Base-by-base conservation (phyloP, 2,888 invertebrate species). In the Halictus ligatus region DNA sequence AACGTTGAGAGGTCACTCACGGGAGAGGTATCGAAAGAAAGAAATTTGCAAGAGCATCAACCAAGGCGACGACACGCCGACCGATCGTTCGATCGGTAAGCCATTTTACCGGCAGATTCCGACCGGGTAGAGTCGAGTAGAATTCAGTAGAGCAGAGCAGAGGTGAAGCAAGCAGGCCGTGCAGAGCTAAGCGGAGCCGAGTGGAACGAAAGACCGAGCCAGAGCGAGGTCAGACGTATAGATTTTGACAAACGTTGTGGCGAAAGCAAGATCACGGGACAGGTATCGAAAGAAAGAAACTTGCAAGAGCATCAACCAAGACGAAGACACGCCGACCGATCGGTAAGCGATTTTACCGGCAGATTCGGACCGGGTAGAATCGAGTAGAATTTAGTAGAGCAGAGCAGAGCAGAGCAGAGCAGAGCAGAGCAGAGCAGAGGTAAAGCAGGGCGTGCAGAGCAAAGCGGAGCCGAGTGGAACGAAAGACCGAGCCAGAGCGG, bases 221-320 rank as follows among this genome's bases (percentile, higher is more conserved):
- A 43, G 80, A 84, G 85, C 85, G 73, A 75, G 85, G 85, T 84
- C 85, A 84, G 85, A 90, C 92, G 92, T 92, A 92, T 92, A 92
- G 91, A n/a, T n/a, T n/a, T n/a, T 8, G 54, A 21, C 54, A 10
- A 54, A 21, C 54, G 8, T 21, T 21, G 8, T 2, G 2, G 21
- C 2, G 25, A 60, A 13, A 25, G 13, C 60, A 60, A 5, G 25
- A 60, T 25, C 5, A 25, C 13, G 18, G n/a, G n/a, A n/a, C n/a
- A n/a, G n/a, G n/a, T 18, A 29, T 13, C 13, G 12, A 60, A 15
- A 0, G 60, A 64, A 64, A 64, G 35, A 35, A 35, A 35, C 15
- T 0, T 2, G 25, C n/a, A n/a, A n/a, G n/a, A 25, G 29, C 25
- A 13, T 2, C 12, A 25, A 13, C 25, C 25, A 54, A 50, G 18